Evolutionary conservation across 2,888 invertebrate species (phyloP), one percentile per base, ranked within the genome.

Genomic region (Eupithecia subumbrata): DNA sequence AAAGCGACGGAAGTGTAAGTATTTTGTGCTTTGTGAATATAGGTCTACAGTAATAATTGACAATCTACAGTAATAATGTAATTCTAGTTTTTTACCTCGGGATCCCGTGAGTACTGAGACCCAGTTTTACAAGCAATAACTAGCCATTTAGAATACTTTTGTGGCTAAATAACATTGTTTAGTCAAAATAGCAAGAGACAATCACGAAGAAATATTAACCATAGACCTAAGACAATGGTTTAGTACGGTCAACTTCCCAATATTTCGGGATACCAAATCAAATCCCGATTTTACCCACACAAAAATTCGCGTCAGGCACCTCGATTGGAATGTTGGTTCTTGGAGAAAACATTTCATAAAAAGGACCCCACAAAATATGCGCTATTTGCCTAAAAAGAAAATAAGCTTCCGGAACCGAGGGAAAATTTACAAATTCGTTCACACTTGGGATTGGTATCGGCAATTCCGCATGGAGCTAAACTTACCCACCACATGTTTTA

Each of bases 351-450:
- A 80, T 81, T 80, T 80, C 77, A 78, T 80, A 75, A 77, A 76
- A 70, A 71, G 64, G 71, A 76, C 78, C 69, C 77, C 73, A 74
- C 77, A 78, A 81, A 76, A 81, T 80, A 79, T 79, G 76, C 79
- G 77, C 72, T 72, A 76, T 79, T 81, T 79, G 76, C 80, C 78
- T 77, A 80, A 81, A 81, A 79, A 79, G 78, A 79, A 81, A 79
- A 81, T 79, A 81, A 81, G 80, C 78, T 67, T 37, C 48, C 70
- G 72, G 74, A 37, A 34, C 52, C 76, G 68, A 69, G 76, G 71
- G 75, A 76, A 79, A 77, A 80, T 80, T 80, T 79, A 78, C 80
- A 81, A 80, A 81, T 81, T 78, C 80, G 80, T 75, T 77, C 77
- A 74, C 79, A 76, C 75, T 69, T 75, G 82, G 80, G 80, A 79